A percentile compares a stretch with the other conserved stretches of the same genome.
phyloP scores from a whole-genome alignment of 2,113 vertebrate species.

The Ascaphus truei region DNA sequence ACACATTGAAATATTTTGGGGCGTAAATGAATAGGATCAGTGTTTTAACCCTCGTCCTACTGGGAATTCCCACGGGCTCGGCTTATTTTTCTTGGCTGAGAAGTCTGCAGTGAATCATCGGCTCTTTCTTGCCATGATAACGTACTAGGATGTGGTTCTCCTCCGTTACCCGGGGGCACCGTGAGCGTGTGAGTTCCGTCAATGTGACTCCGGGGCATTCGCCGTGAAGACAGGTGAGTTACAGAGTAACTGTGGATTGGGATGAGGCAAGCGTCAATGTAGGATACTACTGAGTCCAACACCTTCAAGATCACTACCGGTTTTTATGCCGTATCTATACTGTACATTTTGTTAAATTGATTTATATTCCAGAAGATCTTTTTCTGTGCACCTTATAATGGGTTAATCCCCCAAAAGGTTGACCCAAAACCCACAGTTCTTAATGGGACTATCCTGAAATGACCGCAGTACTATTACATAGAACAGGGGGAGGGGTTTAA shows the following conservation, averaged over 20 bases:
- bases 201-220: background rate
- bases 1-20: background rate
- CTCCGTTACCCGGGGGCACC: background rate
- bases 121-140: conserved; percentile 14
- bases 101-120: background rate
- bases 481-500: no score
- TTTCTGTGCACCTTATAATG: no score
- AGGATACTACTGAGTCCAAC: no score
- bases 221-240: conserved; percentile 5
- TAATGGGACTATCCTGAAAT: no score
- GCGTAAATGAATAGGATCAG: background rate
- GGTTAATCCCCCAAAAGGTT: no score
- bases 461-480: no score
- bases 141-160: conserved; percentile 1
- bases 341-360: no score
- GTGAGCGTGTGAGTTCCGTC: background rate
- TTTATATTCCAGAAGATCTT: no score
- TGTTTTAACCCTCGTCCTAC: background rate
- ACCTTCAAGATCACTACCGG: no score
- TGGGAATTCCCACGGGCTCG: background rate
- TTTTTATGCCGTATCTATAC: no score
- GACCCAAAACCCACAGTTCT: no score
- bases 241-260: background rate
- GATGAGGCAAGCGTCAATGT: background rate
- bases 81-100: conserved; percentile 22